Evolutionary conservation across 2,113 vertebrate genomes (phyloP).

Genomic region (Glaucomys volans): DNA sequence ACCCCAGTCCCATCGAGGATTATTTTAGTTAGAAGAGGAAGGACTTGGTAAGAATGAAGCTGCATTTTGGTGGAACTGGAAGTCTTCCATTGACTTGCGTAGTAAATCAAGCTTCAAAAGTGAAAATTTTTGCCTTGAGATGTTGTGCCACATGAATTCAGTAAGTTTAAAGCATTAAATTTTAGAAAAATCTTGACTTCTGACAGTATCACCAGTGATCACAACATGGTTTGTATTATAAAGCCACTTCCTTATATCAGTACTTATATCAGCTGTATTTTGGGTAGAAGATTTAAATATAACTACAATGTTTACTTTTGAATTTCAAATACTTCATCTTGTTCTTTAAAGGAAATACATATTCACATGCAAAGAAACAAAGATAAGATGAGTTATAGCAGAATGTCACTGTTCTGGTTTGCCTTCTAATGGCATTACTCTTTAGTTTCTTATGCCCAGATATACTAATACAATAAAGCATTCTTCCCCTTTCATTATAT

Average conservation of each 20-base stretch:
- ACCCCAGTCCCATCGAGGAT: too few relatives aligned
- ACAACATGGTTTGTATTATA: neutral
- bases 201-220: neutral
- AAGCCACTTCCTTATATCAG: conserved; percentile 19
- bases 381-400: conserved; percentile 26
- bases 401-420: conserved; percentile 57
- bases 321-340: conserved; percentile 18
- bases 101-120: neutral
- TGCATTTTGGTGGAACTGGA: neutral
- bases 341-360: conserved; percentile 53
- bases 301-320: conserved; percentile 53
- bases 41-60: conserved; percentile 8
- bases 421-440: conserved; percentile 5
- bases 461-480: neutral
- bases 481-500: conserved; percentile 33
- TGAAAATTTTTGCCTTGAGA: conserved; percentile 10
- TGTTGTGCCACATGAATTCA: neutral
- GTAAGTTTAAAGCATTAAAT: neutral
- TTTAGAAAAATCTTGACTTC: conserved; percentile 5
- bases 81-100: conserved; percentile 22
- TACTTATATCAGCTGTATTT: conserved; percentile 12
- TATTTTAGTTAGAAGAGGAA: neutral
- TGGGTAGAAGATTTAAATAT: conserved; percentile 36
- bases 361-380: conserved; percentile 20
- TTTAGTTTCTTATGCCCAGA: conserved; percentile 7